phyloP scores from a whole-genome alignment of 2,113 vertebrate species.

The Toxotes jaculatrix region DNA sequence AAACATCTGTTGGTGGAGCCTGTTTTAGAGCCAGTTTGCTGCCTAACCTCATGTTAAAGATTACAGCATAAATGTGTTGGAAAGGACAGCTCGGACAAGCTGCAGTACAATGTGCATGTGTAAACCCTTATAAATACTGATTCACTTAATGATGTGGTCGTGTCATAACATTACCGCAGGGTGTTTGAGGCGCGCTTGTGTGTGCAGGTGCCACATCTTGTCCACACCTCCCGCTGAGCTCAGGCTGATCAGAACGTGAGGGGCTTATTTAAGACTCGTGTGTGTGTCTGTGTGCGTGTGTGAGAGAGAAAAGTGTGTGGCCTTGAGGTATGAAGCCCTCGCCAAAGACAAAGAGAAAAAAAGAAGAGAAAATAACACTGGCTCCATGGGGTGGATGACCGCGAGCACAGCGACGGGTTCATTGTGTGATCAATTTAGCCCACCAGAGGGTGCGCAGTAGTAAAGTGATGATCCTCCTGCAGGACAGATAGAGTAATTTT shows the following conservation, averaged over 20 bases:
- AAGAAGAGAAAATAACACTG: not conserved
- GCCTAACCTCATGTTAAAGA: not conserved
- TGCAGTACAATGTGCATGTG: not conserved
- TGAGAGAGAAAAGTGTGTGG: not conserved
- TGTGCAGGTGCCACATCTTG: conserved; percentile 25
- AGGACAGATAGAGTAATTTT: conserved; percentile 46
- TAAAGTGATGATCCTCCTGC: conserved; percentile 45
- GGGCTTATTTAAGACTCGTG: conserved; percentile 41
- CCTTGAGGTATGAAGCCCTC: not conserved
- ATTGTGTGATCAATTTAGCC: conserved; percentile 54
- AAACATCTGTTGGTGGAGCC: not conserved
- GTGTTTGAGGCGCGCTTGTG: not conserved
- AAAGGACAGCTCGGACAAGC: not conserved
- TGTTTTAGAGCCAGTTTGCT: not conserved
- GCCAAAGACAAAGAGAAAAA: conserved; percentile 10
- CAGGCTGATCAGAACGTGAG: conserved; percentile 6
- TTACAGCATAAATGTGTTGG: not conserved
- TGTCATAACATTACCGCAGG: conserved; percentile 24
- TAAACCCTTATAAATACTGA: not conserved
- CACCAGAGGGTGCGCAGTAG: conserved; percentile 64
- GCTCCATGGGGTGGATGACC: conserved; percentile 50
- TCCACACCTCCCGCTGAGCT: conserved; percentile 51
- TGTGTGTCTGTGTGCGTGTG: not conserved
- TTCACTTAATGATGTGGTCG: no score
- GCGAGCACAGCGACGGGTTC: conserved; percentile 42